Evolutionary conservation across 2,888 invertebrate genomes (phyloP).

Genomic region (Diarsia brunnea): DNA sequence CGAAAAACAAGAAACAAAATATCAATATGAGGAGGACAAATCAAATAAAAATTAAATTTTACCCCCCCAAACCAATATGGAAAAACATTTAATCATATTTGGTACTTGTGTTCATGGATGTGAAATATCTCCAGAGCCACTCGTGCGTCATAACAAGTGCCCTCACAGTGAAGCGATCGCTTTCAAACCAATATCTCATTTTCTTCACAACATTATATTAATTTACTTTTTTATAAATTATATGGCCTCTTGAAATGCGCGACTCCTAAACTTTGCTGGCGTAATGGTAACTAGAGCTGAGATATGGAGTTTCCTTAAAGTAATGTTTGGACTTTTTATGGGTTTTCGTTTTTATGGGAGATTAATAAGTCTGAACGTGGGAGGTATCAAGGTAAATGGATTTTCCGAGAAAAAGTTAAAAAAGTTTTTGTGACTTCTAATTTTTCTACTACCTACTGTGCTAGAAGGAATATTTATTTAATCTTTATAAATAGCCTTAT

Average conservation of each 20-base stretch:
- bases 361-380: conserved; percentile 48
- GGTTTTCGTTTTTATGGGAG: conserved; percentile 50
- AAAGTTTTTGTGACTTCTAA: conserved; percentile 22
- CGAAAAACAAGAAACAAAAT: conserved; percentile 5
- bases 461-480: not conserved
- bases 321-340: conserved; percentile 54
- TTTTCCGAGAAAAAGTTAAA: conserved; percentile 4
- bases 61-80: conserved; percentile 35
- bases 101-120: conserved; percentile 52
- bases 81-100: conserved; percentile 58
- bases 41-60: conserved; percentile 33
- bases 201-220: conserved; percentile 46
- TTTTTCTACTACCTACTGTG: not conserved
- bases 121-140: conserved; percentile 50
- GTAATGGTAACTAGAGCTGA: conserved; percentile 53
- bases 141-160: conserved; percentile 49
- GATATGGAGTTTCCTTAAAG: conserved; percentile 56
- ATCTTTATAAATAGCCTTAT: not conserved
- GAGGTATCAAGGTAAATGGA: conserved; percentile 30
- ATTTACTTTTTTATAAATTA: conserved; percentile 51
- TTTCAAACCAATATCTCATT: conserved; percentile 56
- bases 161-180: conserved; percentile 43
- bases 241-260: conserved; percentile 51
- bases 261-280: conserved; percentile 33
- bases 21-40: conserved; percentile 26